These are phyloP conservation scores for Tapirus terrestris DNA, from an alignment of 2,113 vertebrate species.

Conservation along the genomic window DNA sequence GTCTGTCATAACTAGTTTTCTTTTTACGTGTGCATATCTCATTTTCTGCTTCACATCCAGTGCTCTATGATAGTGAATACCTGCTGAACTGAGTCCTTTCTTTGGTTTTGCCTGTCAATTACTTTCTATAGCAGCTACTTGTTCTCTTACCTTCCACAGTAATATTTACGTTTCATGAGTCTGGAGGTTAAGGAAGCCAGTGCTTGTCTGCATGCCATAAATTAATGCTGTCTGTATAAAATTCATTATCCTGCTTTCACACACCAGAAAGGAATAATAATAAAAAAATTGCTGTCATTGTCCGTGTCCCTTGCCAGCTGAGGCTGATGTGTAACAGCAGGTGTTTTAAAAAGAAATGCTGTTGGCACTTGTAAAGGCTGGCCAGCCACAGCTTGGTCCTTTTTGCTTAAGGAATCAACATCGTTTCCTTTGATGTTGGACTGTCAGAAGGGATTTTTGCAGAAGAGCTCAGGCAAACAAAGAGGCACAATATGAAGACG, in stretches of 20 bases:
- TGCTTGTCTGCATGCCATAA: conserved; percentile 66
- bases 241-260: conserved; percentile 63
- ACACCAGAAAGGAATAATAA: conserved; percentile 35
- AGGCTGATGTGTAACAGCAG: conserved; percentile 78
- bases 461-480: conserved; percentile 74
- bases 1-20: background rate
- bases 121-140: conserved; percentile 39
- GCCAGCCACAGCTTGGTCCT: conserved; percentile 50
- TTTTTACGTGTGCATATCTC: background rate
- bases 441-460: conserved; percentile 72
- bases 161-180: conserved; percentile 63
- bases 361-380: conserved; percentile 71
- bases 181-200: conserved; percentile 72
- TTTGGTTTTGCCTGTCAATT: conserved; percentile 27
- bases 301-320: conserved; percentile 70
- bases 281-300: conserved; percentile 66
- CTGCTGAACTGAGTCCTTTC: conserved; percentile 7
- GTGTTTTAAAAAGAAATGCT: conserved; percentile 78
- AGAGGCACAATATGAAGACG: conserved; percentile 71
- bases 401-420: conserved; percentile 77
- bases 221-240: conserved; percentile 73
- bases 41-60: conserved; percentile 38
- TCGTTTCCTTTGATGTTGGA: conserved; percentile 78
- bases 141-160: conserved; percentile 24
- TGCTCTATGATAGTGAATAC: background rate